phyloP scores from a whole-genome alignment of 1,140 invertebrate species.

The Papilio glaucus region DNA sequence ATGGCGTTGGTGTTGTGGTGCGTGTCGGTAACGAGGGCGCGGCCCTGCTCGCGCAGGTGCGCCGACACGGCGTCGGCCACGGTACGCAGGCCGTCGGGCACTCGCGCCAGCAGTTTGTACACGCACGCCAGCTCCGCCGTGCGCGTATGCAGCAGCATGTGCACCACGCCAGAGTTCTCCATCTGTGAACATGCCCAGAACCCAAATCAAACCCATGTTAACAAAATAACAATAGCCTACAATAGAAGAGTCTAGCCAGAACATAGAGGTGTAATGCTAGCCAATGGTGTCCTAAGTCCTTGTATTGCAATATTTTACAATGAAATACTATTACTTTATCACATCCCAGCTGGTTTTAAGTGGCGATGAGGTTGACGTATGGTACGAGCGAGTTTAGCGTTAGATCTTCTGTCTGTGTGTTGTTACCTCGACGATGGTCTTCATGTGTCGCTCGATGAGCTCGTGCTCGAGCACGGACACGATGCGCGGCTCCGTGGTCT shows the following conservation, averaged over 20 bases:
- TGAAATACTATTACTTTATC: no score
- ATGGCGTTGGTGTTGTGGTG: slow-evolving; percentile 95
- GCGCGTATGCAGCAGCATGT: slow-evolving; percentile 99
- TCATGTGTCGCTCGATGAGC: slow-evolving; percentile 99
- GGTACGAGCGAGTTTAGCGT: no score
- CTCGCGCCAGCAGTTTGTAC: slow-evolving; percentile 97
- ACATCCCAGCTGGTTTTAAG: no score
- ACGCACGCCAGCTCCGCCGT: slow-evolving; percentile 98
- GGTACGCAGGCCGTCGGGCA: slow-evolving; percentile 95
- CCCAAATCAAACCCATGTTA: no score
- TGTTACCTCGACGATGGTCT: slow-evolving; percentile 90
- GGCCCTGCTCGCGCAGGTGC: slow-evolving; percentile 97
- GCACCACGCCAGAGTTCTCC: slow-evolving; percentile 99
- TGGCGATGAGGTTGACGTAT: no score
- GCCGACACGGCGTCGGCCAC: slow-evolving; percentile 97
- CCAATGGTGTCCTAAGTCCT: no score
- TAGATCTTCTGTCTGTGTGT: no score
- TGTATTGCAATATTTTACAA: no score
- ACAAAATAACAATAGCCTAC: background rate
- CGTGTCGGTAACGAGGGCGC: slow-evolving; percentile 96
- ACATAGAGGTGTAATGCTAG: background rate
- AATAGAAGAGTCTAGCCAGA: background rate
- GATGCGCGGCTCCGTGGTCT: slow-evolving; percentile 96
- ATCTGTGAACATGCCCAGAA: slow-evolving; percentile 90
- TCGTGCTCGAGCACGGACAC: slow-evolving; percentile 99